Conservation (phyloP, 2,888 invertebrate species). For the Kryphioiulus occultus region DNA sequence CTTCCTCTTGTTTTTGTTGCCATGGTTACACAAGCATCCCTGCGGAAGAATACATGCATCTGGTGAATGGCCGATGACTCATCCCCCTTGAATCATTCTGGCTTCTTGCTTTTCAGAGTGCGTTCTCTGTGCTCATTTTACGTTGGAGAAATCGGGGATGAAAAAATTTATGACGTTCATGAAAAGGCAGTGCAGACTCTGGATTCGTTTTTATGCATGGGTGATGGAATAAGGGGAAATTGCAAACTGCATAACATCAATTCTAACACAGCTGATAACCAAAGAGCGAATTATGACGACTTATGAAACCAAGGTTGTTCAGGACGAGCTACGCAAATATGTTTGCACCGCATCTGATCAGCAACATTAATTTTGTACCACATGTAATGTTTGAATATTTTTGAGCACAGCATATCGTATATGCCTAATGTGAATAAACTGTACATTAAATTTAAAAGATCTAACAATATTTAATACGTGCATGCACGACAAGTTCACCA, state of each 20-base stretch:
- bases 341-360: no score
- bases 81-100: neutral
- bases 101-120: neutral
- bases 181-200: neutral
- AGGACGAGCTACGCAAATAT: no score
- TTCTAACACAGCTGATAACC: neutral
- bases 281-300: neutral
- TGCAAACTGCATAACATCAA: neutral
- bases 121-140: conserved; percentile 6
- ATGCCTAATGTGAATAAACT: no score
- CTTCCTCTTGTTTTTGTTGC: neutral
- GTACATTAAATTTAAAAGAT: no score
- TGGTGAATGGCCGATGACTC: neutral
- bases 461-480: no score
- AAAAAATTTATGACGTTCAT: conserved; percentile 38
- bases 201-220: conserved; percentile 37
- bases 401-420: no score
- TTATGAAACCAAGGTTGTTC: no score
- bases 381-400: no score
- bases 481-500: no score
- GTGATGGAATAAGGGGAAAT: neutral
- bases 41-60: neutral
- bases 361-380: no score
- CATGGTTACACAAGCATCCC: conserved; percentile 4
- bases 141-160: conserved; percentile 39